Evolutionary conservation across 2,113 vertebrate species (phyloP), one percentile per base, ranked within the genome.

Genomic region (Larimichthys crocea): DNA sequence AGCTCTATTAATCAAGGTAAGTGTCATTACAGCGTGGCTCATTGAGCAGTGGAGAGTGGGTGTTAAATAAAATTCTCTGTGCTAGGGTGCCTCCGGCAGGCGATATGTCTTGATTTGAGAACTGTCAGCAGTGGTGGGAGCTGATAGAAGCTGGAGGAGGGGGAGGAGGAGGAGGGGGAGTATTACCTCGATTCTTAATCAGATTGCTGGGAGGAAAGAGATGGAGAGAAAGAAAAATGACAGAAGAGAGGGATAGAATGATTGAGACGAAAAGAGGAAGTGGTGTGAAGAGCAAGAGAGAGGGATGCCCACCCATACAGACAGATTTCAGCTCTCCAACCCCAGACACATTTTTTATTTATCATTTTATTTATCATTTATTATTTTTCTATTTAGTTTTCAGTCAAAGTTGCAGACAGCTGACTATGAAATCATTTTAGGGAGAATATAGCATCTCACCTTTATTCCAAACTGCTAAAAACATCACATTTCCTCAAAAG

Each of bases 1-100:
- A 96, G 96, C 96, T 97, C 97, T 97, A 94, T 98, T 97, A 98
- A 98, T 98, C 97, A 98, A 97, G 96, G 96, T 97, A 96, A 90
- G 96, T 97, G 97, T 97, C 97, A 97, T 98, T 97, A 97, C 95
- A 96, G 95, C 95, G 94, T 91, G 97, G 96, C 96, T 98, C 97
- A 97, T 96, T 98, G 97, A 97, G 96, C 97, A 96, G 96, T 94
- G 95, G 95, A 96, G 96, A 96, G 96, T 96, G 96, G 93, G 91
- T 95, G 95, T 96, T 97, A 96, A 97, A 97, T 97, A 97, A 97
- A 95, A 96, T 95, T 95, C 94, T 95, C 95, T 94, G 95, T 96
- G 96, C 96, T 96, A 93, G 87, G 93, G 92, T 95, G 96, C 97
- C 97, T 96, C 95, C 93, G 94, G 96, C 94, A 94, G 94, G 96